Evolutionary conservation across 2,113 vertebrate species (phyloP).

Genomic region (Rutilus rutilus): DNA sequence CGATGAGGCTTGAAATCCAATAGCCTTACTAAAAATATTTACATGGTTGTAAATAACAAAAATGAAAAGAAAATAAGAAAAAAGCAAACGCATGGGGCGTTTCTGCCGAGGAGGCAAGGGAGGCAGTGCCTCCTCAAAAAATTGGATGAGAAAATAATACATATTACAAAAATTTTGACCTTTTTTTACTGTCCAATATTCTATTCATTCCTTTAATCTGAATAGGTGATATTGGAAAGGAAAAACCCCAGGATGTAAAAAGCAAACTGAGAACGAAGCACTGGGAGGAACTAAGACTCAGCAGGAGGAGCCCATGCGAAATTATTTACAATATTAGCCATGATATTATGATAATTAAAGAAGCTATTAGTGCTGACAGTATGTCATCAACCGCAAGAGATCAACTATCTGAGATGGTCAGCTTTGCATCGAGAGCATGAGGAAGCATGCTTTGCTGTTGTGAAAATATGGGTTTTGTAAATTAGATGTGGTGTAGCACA

Average conservation of each 20-base stretch:
- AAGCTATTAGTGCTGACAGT: neutral
- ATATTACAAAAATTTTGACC: no score
- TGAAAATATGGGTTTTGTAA: neutral
- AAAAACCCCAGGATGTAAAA: neutral
- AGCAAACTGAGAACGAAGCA: neutral
- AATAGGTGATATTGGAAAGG: neutral
- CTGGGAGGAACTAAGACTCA: neutral
- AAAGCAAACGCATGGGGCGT: no score
- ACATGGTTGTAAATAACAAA: no score
- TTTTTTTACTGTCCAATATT: no score
- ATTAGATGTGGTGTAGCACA: neutral
- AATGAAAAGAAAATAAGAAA: no score
- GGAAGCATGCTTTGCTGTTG: neutral
- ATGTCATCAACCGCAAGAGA: neutral
- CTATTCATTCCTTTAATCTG: no score
- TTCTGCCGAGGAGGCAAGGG: no score
- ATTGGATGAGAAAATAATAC: no score
- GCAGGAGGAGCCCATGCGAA: neutral
- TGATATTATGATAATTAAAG: conserved; percentile 24
- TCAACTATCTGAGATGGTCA: neutral
- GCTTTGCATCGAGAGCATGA: neutral
- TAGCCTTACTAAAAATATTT: no score
- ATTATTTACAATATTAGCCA: neutral
- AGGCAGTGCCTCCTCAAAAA: no score
- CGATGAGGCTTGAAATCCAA: no score